Conservation (phyloP, 2,113 vertebrate genomes). For the Istiophorus platypterus region DNA sequence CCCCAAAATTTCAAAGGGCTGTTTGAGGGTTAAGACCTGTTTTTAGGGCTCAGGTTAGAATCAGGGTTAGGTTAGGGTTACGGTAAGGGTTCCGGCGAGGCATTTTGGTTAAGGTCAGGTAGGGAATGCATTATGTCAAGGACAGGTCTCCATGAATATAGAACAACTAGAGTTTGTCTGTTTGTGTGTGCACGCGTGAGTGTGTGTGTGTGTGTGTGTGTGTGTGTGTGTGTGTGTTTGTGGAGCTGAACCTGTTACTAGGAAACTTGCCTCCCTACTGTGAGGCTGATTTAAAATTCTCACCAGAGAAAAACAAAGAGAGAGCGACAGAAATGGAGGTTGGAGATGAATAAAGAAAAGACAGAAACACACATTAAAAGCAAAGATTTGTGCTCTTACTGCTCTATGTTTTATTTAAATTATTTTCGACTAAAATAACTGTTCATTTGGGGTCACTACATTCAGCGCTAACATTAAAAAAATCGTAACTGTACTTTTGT, state of each 20-base stretch:
- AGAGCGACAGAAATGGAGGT: neutral
- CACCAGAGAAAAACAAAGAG: conserved; percentile 8
- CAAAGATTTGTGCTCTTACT: neutral
- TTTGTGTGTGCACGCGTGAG: no score
- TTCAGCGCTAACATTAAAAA: neutral
- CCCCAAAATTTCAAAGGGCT: no score
- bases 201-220: no score
- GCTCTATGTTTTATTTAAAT: neutral
- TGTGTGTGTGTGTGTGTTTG: neutral
- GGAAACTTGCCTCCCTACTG: conserved; percentile 26
- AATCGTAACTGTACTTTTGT: neutral
- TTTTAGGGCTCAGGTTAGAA: no score
- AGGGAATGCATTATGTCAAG: no score
- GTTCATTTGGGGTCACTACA: neutral
- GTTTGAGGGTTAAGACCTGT: no score
- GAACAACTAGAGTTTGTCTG: no score
- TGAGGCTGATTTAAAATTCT: conserved; percentile 47
- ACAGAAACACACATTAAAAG: neutral
- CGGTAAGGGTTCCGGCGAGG: no score
- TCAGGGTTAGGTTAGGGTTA: no score
- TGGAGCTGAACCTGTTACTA: neutral
- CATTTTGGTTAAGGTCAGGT: no score
- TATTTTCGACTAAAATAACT: neutral
- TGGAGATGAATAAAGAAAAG: conserved; percentile 2
- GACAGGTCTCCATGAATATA: neutral